Conservation (phyloP, 2,113 vertebrate species). For the Arothron firmamentum region DNA sequence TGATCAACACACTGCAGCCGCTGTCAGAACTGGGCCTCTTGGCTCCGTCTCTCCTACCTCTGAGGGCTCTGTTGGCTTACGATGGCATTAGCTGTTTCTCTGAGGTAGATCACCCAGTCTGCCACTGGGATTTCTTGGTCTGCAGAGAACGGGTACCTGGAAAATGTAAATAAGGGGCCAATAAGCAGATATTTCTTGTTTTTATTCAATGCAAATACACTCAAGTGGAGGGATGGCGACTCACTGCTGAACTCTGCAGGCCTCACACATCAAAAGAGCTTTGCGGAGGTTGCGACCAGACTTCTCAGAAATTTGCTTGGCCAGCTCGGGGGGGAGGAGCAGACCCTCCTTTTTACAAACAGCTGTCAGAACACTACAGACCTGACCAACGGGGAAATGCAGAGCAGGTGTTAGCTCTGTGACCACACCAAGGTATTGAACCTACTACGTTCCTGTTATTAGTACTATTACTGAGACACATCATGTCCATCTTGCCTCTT, state of each 20-base stretch:
- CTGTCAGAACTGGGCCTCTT: neutral
- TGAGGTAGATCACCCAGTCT: slow-evolving; percentile 96
- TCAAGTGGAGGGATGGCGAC: slow-evolving; percentile 44
- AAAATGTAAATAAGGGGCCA: neutral
- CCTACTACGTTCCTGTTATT: neutral
- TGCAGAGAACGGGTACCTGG: slow-evolving; percentile 87
- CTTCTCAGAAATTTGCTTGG: slow-evolving; percentile 84
- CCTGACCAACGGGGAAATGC: slow-evolving; percentile 57
- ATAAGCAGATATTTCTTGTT: neutral
- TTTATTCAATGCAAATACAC: neutral
- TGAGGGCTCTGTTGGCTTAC: slow-evolving; percentile 93
- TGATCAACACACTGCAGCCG: neutral
- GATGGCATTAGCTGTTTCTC: slow-evolving; percentile 92
- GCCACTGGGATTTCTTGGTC: slow-evolving; percentile 93
- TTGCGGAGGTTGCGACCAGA: slow-evolving; percentile 93
- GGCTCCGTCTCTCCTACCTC: slow-evolving; percentile 70
- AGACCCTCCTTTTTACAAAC: slow-evolving; percentile 96
- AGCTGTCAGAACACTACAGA: slow-evolving; percentile 83
- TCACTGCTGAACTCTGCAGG: slow-evolving; percentile 97
- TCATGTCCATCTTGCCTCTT: slow-evolving; percentile 75
- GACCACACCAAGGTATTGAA: neutral
- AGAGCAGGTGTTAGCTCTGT: neutral
- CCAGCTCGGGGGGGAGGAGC: slow-evolving; percentile 84
- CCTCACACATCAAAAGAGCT: slow-evolving; percentile 94
- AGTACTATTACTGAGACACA: neutral